These are phyloP conservation scores for Microtus pennsylvanicus DNA, from an alignment of 2,113 vertebrate species.

Conservation along the genomic window DNA sequence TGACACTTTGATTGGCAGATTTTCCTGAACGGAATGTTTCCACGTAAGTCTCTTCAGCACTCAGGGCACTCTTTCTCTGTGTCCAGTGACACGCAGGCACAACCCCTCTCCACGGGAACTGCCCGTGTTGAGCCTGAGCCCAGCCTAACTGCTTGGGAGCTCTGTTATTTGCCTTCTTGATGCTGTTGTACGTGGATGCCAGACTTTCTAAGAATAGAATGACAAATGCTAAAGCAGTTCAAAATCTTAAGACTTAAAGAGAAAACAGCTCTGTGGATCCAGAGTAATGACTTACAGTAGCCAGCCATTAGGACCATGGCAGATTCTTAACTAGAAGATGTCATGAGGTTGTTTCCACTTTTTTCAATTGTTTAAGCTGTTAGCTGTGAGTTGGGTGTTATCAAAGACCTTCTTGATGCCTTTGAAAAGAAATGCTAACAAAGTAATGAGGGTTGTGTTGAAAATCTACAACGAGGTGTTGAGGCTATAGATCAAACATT, in stretches of 20 bases:
- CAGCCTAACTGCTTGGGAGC: background rate
- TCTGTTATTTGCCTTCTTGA: background rate
- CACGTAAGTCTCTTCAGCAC: background rate
- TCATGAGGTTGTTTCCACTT: background rate
- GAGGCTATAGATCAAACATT: background rate
- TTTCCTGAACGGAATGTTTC: background rate
- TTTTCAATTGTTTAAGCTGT: slow-evolving; percentile 32
- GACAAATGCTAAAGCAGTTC: slow-evolving; percentile 22
- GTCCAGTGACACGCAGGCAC: background rate
- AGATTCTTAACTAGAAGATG: slow-evolving; percentile 45
- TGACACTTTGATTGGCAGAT: background rate
- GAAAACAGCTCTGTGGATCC: background rate
- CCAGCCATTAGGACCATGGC: background rate
- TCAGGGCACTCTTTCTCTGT: background rate
- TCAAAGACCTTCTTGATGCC: background rate
- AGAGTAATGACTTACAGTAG: slow-evolving; percentile 31
- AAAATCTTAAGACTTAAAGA: background rate
- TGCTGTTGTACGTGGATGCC: background rate
- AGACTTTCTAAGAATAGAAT: background rate
- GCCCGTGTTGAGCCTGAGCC: background rate
- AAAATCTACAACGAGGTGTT: slow-evolving; percentile 2
- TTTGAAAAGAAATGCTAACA: slow-evolving; percentile 24
- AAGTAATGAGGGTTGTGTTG: slow-evolving; percentile 39
- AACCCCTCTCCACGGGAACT: background rate
- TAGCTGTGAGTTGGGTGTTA: background rate